These are phyloP conservation scores for Mantis religiosa DNA, from an alignment of 2,888 invertebrate species.

Conservation along the genomic window DNA sequence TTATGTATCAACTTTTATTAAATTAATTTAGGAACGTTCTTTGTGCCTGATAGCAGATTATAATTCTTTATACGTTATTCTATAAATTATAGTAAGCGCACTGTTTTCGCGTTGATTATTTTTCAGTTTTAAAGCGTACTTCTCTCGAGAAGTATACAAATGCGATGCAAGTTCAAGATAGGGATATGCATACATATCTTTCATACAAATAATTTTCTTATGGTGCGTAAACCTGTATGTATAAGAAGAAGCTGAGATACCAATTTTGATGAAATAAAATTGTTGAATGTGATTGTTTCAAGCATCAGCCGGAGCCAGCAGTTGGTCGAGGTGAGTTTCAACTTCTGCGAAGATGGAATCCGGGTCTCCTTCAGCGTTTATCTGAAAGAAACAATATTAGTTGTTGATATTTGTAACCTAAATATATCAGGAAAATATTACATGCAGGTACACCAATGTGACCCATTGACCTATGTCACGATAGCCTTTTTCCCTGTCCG, in stretches of 20 bases:
- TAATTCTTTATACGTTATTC: too few relatives aligned
- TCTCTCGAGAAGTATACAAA: too few relatives aligned
- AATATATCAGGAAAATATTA: too few relatives aligned
- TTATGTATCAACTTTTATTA: too few relatives aligned
- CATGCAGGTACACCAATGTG: too few relatives aligned
- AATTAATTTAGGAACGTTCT: too few relatives aligned
- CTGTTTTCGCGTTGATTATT: too few relatives aligned
- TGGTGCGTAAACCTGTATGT: neutral
- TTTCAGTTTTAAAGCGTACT: too few relatives aligned
- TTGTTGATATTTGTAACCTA: neutral
- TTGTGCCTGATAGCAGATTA: too few relatives aligned
- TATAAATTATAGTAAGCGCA: too few relatives aligned
- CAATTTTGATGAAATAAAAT: neutral
- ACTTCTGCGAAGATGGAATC: conserved; percentile 77
- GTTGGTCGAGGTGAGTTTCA: conserved; percentile 34
- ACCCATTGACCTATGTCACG: too few relatives aligned
- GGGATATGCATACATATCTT: neutral
- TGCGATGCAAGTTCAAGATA: neutral
- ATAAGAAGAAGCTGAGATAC: neutral
- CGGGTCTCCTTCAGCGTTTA: conserved; percentile 72
- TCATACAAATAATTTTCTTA: neutral
- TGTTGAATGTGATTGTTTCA: neutral
- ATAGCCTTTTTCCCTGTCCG: too few relatives aligned
- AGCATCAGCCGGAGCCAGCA: neutral
- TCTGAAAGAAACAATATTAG: conserved; percentile 51